Conservation (phyloP, 2,797 vertebrate species). For the Dallia pectoralis region DNA sequence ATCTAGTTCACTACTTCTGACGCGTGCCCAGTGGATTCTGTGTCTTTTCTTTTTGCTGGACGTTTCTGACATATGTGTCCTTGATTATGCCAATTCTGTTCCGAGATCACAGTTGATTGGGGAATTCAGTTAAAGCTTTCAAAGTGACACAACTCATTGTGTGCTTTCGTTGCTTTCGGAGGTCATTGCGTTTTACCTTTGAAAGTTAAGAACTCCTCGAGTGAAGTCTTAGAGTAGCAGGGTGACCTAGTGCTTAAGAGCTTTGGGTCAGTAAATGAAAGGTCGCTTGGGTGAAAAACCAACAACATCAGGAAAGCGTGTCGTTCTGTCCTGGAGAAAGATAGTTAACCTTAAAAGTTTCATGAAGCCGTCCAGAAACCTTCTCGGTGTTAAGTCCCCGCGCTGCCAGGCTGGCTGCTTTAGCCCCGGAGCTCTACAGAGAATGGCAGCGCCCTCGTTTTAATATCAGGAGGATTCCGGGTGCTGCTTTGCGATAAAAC, state of each 20-base stretch:
- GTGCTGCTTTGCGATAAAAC: constrained; percentile 67
- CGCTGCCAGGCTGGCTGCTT: constrained; percentile 39
- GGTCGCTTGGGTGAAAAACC: too few relatives aligned
- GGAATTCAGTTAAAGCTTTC: background rate
- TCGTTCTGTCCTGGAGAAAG: too few relatives aligned
- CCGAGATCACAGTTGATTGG: constrained; percentile 14
- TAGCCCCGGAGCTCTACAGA: constrained; percentile 58
- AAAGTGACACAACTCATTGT: background rate
- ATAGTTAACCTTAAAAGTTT: constrained; percentile 30
- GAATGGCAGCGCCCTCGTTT: constrained; percentile 47
- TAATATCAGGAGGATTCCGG: constrained; percentile 65
- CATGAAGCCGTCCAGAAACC: constrained; percentile 53
- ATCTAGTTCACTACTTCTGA: background rate
- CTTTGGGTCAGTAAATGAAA: too few relatives aligned
- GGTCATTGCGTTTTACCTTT: background rate
- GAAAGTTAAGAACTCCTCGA: constrained; percentile 13
- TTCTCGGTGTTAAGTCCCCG: constrained; percentile 40
- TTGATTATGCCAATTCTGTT: constrained; percentile 5
- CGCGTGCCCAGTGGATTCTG: background rate
- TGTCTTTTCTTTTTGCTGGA: background rate
- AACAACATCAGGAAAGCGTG: too few relatives aligned
- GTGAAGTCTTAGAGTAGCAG: constrained; percentile 10
- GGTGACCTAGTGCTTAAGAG: too few relatives aligned
- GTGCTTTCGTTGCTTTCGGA: background rate
- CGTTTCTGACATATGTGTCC: background rate